Conservation (phyloP, 2,888 invertebrate genomes). For the Mimas tiliae region DNA sequence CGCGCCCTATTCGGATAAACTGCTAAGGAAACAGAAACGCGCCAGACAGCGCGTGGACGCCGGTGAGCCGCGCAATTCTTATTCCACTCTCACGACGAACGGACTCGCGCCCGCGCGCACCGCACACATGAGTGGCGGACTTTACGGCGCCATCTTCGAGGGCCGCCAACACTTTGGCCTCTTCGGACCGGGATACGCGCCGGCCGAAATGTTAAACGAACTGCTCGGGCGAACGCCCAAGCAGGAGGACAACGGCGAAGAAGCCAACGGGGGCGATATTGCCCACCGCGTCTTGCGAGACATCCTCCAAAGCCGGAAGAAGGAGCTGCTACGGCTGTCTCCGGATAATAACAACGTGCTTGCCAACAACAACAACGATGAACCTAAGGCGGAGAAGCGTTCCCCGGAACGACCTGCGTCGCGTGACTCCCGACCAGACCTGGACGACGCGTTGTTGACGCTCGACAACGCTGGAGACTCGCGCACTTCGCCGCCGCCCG, state of each 20-base stretch:
- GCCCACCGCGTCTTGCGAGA: conserved; percentile 95
- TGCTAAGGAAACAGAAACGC: conserved; percentile 96
- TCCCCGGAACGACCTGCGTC: conserved; percentile 87
- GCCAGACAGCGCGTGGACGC: conserved; percentile 98
- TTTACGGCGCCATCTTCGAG: conserved; percentile 95
- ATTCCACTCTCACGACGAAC: conserved; percentile 87
- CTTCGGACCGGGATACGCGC: conserved; percentile 93
- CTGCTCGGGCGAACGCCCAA: conserved; percentile 92
- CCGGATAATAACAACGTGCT: conserved; percentile 85
- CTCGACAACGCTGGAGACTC: conserved; percentile 83
- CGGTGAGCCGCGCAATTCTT: conserved; percentile 97
- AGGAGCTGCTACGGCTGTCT: conserved; percentile 89
- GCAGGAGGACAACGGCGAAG: conserved; percentile 86
- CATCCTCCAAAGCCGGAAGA: conserved; percentile 95
- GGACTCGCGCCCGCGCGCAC: conserved; percentile 85
- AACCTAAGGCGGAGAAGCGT: conserved; percentile 81
- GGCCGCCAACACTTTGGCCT: conserved; percentile 92
- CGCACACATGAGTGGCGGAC: conserved; percentile 93
- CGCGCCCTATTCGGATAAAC: conserved; percentile 96
- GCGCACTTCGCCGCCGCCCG: conserved; percentile 82
- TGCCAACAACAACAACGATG: conserved; percentile 83
- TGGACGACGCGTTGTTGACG: conserved; percentile 86
- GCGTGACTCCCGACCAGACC: conserved; percentile 86
- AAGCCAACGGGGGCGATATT: conserved; percentile 77
- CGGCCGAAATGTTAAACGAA: conserved; percentile 96